phyloP scores from a whole-genome alignment of 2,113 vertebrate species.

The Theristicus caerulescens region DNA sequence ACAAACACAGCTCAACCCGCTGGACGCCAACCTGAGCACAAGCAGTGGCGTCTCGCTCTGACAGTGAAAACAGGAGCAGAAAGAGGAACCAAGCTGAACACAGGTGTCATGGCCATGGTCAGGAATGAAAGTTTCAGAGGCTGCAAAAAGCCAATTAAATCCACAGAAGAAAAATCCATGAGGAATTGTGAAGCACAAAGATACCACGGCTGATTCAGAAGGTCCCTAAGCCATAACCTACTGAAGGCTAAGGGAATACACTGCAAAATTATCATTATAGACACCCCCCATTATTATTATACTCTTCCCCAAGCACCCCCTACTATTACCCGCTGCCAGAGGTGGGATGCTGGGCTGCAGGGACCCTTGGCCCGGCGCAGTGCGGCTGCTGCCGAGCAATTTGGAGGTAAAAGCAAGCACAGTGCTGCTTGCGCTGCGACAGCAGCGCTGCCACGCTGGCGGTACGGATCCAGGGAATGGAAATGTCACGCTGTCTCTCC shows the following conservation, averaged over 20 bases:
- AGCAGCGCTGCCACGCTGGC: neutral
- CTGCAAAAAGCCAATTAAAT: neutral
- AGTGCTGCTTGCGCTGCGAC: neutral
- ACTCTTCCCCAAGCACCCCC: neutral
- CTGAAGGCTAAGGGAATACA: neutral
- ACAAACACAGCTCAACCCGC: neutral
- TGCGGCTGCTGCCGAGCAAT: neutral
- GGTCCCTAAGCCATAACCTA: neutral
- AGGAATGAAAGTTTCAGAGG: too few relatives aligned
- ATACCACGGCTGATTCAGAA: neutral
- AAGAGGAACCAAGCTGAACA: neutral
- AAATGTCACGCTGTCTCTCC: neutral
- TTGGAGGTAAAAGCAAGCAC: neutral
- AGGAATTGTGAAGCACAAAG: neutral
- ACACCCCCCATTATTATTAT: rapidly evolving
- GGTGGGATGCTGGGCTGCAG: rapidly evolving
- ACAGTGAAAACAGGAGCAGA: neutral
- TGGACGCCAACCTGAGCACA: neutral
- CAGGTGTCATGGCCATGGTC: neutral
- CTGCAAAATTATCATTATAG: neutral
- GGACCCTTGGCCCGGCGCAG: neutral
- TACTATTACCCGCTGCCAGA: rapidly evolving
- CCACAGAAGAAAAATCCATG: neutral
- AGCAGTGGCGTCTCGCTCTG: neutral
- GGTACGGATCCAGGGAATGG: neutral